Evolutionary conservation across 1,140 invertebrate genomes (phyloP), one percentile per base, ranked within the genome.

Genomic region (Brachionus manjavacas): DNA sequence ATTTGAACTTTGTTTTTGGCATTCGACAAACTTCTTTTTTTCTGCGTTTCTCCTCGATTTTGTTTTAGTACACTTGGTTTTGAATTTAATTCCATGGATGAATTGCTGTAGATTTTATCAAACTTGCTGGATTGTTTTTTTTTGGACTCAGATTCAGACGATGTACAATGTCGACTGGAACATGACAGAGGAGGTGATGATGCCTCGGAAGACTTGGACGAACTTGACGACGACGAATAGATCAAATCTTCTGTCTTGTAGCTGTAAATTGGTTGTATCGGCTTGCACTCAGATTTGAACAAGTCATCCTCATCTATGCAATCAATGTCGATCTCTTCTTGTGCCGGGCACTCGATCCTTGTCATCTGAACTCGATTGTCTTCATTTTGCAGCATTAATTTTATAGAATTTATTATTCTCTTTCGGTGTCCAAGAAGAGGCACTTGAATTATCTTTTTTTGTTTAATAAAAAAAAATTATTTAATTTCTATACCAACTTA

Each of bases 41-140:
- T 39, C 14, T 41, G 16, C 39, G 68, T 16, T 41, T 72, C 68
- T 11, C 68, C 68, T 72, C 35, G 28, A 39, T 72, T 43, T 39
- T 35, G 16, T 14, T 39, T 72, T 3, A 41, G 39, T 16, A 72
- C 35, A 41, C 16, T 39, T 39, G 31, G 52, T 8, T 60, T 72
- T 41, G 31, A 11, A 16, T 72, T 72, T 20, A 72, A 72, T 7
- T 72, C 68, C 16, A 72, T 16, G 1, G 43, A 16, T 9, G 68
- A 72, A 72, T 72, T 72, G 35, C 68, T 72, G 35, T 72, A 72
- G 16, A 72, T 72, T 72, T 72, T 72, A 4, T 72, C 68, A n/a
- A 72, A 20, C 41, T 72, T 68, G 31, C 1, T 60, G 52, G 9
- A 2, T 39, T 72, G 28, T 20, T 41, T 41, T 41, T 20, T 72